Conservation (phyloP, 2,797 vertebrate genomes). For the Morus bassanus region DNA sequence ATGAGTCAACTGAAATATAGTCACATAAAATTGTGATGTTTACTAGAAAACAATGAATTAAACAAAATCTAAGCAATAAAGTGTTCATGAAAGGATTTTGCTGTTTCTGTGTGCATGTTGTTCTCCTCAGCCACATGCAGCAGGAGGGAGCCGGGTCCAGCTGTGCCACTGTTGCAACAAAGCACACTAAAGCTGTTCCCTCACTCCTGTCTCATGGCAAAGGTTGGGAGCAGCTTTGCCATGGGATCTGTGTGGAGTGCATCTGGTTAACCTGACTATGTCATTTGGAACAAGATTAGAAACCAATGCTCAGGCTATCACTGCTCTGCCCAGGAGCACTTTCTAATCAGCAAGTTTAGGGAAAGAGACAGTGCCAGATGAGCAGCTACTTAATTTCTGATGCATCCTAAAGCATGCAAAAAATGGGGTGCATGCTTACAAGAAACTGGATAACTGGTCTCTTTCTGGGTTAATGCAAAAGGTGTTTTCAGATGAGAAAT, state of each 20-base stretch:
- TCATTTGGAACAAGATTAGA: background rate
- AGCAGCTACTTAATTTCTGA: background rate
- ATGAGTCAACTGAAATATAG: background rate
- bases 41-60: background rate
- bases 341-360: background rate
- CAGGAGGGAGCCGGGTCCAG: background rate
- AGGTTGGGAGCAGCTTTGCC: background rate
- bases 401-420: background rate
- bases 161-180: rapidly evolving
- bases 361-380: background rate
- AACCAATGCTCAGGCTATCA: background rate
- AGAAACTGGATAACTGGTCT: background rate
- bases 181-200: background rate
- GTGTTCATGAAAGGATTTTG: background rate
- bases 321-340: background rate
- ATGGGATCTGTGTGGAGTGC: background rate
- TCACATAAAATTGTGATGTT: background rate
- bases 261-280: background rate
- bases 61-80: background rate
- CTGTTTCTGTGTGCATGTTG: background rate
- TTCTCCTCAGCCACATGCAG: background rate
- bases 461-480: background rate
- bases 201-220: rapidly evolving
- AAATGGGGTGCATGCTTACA: background rate
- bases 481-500: background rate